These are phyloP conservation scores for Phycodurus eques DNA, from an alignment of 2,113 vertebrate genomes.

Conservation along the genomic window DNA sequence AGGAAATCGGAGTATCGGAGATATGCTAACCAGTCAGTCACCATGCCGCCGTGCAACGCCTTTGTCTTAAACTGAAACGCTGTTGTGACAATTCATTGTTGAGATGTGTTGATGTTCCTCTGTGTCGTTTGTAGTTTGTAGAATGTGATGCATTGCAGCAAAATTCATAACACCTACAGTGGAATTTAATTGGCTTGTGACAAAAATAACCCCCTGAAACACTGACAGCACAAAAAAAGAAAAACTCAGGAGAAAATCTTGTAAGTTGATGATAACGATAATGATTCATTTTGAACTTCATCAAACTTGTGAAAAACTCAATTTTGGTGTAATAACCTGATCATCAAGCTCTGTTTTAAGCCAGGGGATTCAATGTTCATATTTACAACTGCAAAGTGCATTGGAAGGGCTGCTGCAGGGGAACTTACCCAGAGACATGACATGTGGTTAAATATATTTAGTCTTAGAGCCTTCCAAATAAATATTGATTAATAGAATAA, in stretches of 20 bases:
- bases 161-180: constrained; percentile 37
- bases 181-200: constrained; percentile 56
- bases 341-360: constrained; percentile 39
- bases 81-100: background rate
- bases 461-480: background rate
- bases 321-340: constrained; percentile 29
- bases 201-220: constrained; percentile 48
- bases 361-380: background rate
- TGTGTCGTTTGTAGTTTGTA: constrained; percentile 9
- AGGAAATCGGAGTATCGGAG: too few relatives aligned
- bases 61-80: constrained; percentile 1
- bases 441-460: constrained; percentile 3
- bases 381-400: constrained; percentile 2
- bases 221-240: constrained; percentile 19
- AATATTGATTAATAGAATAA: constrained; percentile 4
- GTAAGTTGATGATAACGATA: constrained; percentile 23
- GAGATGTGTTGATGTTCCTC: constrained; percentile 2
- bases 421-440: constrained; percentile 13
- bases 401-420: constrained; percentile 23
- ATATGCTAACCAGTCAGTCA: too few relatives aligned
- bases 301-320: constrained; percentile 40
- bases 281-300: constrained; percentile 52
- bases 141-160: constrained; percentile 5
- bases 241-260: constrained; percentile 27
- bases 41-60: background rate